Evolutionary conservation across 2,113 vertebrate genomes (phyloP).

Genomic region (Vimba vimba): DNA sequence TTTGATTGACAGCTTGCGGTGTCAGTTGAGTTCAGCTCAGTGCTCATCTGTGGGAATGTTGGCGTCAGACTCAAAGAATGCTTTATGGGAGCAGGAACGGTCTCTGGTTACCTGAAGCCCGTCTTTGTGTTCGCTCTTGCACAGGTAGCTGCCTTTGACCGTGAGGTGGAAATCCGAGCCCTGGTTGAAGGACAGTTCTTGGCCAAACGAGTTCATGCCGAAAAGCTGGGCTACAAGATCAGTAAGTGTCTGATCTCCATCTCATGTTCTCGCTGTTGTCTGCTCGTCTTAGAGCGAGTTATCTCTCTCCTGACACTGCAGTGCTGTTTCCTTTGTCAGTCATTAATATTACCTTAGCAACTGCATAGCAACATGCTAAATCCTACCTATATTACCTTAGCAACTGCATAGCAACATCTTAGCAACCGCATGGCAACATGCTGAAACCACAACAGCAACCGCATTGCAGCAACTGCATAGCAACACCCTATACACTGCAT

Average conservation of each 20-base stretch:
- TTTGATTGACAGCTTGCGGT: not conserved
- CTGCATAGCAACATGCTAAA: no score
- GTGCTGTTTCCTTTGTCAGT: not conserved
- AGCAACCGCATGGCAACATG: not conserved
- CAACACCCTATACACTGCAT: no score
- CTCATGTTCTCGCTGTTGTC: conserved; percentile 14
- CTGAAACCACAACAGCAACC: no score
- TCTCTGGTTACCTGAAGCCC: conserved; percentile 37
- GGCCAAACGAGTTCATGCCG: conserved; percentile 91
- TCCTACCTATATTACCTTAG: no score
- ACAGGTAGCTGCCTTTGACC: conserved; percentile 79
- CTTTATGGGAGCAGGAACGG: conserved; percentile 32
- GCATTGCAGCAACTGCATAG: no score
- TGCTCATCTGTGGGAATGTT: conserved; percentile 43
- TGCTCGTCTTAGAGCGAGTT: not conserved
- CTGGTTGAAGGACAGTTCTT: conserved; percentile 95
- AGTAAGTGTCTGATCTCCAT: conserved; percentile 76
- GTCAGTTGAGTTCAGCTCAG: not conserved
- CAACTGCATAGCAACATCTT: not conserved
- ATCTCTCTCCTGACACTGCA: not conserved
- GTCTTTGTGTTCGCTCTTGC: conserved; percentile 47
- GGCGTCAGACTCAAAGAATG: conserved; percentile 16
- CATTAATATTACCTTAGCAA: not conserved
- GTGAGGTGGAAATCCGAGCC: conserved; percentile 85
- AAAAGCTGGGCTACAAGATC: conserved; percentile 89